Evolutionary conservation across 1,140 invertebrate species (phyloP), one percentile per base, ranked within the genome.

Genomic region (Lordiphosa clarofinis): DNA sequence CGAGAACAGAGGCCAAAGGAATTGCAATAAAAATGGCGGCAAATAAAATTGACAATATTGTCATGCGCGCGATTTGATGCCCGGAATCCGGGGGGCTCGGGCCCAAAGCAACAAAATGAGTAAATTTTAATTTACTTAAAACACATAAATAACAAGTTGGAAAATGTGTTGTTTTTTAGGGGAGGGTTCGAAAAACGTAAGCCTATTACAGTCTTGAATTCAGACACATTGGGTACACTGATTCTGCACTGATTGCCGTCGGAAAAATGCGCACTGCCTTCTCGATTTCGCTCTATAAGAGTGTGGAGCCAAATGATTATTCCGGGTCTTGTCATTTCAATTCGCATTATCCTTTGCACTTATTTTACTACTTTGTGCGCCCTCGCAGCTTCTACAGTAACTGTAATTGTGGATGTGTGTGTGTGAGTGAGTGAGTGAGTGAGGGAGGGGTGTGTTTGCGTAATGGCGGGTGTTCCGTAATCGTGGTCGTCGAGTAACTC

Each of bases 311-410:
- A 87, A 54, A 84, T 87, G 82, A 84, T 87, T 87, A 87, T 87
- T 78, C 73, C 57, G 78, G 76, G 84, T 87, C 84, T 84, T 84
- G 84, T 87, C 84, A 87, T 87, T 87, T 79, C 84, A 70, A 87
- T 87, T 87, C 84, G 76, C 84, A 87, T 87, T 87, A 87, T 87
- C 84, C 84, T 79, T 74, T 78, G 84, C 84, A 87, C 84, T 87
- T 79, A 82, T 84, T 82, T 84, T 84, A 84, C 79, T 84, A 67
- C 78, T 76, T 82, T 82, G 71, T 81, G 53, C 72, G 13, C 24
- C 37, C 37, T 44, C 54, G 31, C 36, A 35, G 56, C 12, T 40
- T 9, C 24, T 12, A 56, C 44, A 52, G 58, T 59, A 49, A 31
- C 47, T 71, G 50, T 71, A 67, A 59, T 59, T 68, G 65, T 68